phyloP scores from a whole-genome alignment of 2,797 vertebrate genomes.

The Pipistrellus nathusii region DNA sequence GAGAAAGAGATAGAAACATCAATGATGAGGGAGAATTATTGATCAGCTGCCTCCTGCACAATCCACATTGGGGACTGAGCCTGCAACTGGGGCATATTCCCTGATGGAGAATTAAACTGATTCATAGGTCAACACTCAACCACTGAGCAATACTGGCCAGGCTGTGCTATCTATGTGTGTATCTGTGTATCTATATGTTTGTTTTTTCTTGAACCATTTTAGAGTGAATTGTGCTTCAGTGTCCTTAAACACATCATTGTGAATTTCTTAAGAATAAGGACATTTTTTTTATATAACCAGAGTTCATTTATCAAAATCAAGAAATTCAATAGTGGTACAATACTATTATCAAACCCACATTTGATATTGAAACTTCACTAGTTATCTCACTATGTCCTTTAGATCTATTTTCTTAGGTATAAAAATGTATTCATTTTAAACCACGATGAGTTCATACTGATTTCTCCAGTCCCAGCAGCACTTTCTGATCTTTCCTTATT shows the following conservation, averaged over 20 bases:
- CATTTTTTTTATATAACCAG: background rate
- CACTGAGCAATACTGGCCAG: no score
- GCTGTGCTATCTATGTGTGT: background rate
- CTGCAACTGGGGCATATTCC: no score
- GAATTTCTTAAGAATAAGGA: background rate
- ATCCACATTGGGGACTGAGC: no score
- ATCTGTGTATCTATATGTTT: background rate
- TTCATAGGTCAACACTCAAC: no score
- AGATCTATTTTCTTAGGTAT: background rate
- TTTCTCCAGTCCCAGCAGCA: background rate
- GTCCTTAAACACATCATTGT: background rate
- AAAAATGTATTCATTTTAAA: background rate
- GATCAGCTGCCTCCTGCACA: no score
- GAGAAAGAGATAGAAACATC: no score
- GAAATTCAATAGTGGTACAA: background rate
- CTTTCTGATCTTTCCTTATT: accelerated
- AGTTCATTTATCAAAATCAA: constrained; percentile 13
- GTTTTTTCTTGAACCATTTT: background rate
- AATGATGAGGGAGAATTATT: no score
- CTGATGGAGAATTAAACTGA: no score
- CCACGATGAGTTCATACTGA: accelerated
- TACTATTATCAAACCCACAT: background rate
- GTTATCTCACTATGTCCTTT: background rate
- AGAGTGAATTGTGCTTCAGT: background rate
- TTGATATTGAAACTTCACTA: background rate